Evolutionary conservation across 2,113 vertebrate genomes (phyloP).

Genomic region (Gulo gulo): DNA sequence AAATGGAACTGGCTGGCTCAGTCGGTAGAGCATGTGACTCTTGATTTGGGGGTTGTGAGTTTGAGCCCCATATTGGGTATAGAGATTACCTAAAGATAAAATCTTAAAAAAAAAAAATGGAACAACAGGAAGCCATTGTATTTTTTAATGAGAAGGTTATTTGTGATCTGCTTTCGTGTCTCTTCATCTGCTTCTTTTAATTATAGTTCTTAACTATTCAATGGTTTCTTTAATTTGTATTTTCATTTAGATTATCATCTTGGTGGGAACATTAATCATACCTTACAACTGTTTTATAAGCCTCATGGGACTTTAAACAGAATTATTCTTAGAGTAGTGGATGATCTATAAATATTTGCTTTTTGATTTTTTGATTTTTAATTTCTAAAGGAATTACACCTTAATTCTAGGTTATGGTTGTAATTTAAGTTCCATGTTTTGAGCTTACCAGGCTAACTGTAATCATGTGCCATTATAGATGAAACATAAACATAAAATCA

Average conservation of each 20-base stretch:
- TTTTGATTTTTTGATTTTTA: background rate
- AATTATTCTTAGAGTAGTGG: background rate
- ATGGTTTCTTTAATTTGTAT: background rate
- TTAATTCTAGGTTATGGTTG: background rate
- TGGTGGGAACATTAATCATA: background rate
- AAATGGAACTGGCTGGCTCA: background rate
- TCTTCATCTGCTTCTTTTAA: background rate
- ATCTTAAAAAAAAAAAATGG: background rate
- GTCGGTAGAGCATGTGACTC: background rate
- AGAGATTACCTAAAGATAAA: background rate
- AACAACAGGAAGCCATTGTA: background rate
- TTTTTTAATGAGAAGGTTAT: background rate
- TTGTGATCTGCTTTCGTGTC: background rate
- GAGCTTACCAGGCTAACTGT: background rate
- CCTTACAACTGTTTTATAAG: background rate
- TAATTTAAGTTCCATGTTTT: background rate
- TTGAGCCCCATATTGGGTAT: background rate
- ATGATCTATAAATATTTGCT: background rate
- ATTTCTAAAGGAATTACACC: background rate
- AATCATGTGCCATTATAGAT: background rate
- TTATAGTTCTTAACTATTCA: background rate
- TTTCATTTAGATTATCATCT: background rate
- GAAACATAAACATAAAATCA: background rate
- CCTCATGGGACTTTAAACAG: background rate
- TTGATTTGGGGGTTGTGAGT: background rate